Evolutionary conservation across 2,113 vertebrate genomes (phyloP), one percentile per base, ranked within the genome.

Genomic region (Gallinago media): DNA sequence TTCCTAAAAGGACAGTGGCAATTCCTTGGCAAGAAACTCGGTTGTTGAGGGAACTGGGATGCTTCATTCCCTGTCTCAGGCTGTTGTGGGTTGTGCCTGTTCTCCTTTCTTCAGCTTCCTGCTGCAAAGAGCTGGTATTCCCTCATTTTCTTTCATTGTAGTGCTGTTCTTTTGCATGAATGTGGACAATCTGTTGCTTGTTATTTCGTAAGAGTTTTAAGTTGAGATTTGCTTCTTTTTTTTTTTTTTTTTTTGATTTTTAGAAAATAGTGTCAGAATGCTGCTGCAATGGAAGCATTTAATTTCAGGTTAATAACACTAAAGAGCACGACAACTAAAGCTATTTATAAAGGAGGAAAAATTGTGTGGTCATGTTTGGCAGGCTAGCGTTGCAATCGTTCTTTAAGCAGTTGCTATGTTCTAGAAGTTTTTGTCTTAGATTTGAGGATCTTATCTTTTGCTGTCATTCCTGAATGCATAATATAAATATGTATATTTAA

Each of bases 41-140:
- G 92, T 92, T 95, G 95, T 95, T 95, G 74, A 77, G 89, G 94
- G 74, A 93, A 47, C 90, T 81, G 67, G 34, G 55, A 80, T 94
- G 73, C 56, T 85, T 92, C 50, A 0, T 82, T 85, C 74, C 66
- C 34, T 50, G 85, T 56, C 26, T 82, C 1, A 1, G 82, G 79
- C 65, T 86, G 44, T 55, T 66, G 72, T 83, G 59, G 75, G 47
- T 38, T 91, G 61, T 82, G 79, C 63, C 75, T 91, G 9, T 76
- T 85, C 16, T 66, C 18, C 34, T 76, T 85, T 68, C 75, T 77
- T 78, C 3, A 16, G 23, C n/a, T 80, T 76, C 38, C 67, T 83
- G 25, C 55, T 71, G 47, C 26, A 25, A 29, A 44, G 63, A 65
- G 21, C 25, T 1, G 8, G 22, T 67, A 34, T 87, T 89, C 27